A percentile compares a stretch with the other conserved stretches of the same genome.
phyloP scores from a whole-genome alignment of 2,797 vertebrate species.

The Mycteria americana region DNA sequence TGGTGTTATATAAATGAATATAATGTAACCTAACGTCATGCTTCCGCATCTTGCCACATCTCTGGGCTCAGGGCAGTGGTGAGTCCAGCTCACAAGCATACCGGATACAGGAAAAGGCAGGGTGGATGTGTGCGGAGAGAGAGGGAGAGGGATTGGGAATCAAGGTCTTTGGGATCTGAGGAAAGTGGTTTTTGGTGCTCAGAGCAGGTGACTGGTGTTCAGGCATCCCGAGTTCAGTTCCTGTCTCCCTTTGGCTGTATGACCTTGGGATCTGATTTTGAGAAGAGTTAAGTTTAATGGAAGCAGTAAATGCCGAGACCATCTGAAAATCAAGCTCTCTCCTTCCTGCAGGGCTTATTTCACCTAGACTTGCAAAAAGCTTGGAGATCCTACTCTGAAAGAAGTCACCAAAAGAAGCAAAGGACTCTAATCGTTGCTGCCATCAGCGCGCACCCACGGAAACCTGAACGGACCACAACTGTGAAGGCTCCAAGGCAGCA shows the following conservation, averaged over 20 bases:
- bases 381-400: neutral
- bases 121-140: neutral
- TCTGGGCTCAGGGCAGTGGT: neutral
- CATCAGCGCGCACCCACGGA: neutral
- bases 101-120: neutral
- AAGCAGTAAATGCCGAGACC: neutral
- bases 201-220: neutral
- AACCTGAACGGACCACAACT: conserved; percentile 67
- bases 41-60: neutral
- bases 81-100: neutral
- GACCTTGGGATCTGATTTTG: neutral
- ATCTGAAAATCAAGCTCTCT: neutral
- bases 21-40: conserved; percentile 24
- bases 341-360: neutral
- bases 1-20: conserved; percentile 57
- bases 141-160: neutral
- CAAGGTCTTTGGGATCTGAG: neutral
- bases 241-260: neutral
- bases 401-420: neutral
- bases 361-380: neutral
- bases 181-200: neutral
- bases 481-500: conserved; percentile 56
- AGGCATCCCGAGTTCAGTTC: neutral
- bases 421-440: neutral
- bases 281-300: neutral